Conservation (phyloP, 2,888 invertebrate genomes). For the Acanthosoma haemorrhoidale region DNA sequence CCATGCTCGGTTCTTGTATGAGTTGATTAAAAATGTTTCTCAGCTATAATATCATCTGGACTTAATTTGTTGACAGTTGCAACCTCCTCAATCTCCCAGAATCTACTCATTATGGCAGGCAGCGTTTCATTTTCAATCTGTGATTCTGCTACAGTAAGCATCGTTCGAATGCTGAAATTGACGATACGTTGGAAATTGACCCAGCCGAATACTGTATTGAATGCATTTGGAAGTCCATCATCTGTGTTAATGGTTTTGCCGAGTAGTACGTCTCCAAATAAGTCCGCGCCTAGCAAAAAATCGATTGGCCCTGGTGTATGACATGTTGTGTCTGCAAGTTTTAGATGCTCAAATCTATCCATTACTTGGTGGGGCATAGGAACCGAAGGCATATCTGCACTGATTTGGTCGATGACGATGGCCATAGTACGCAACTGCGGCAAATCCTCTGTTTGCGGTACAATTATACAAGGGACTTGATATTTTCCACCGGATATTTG, state of each 20-base stretch:
- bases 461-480: background rate
- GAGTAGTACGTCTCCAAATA: background rate
- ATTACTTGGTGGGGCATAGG: no score
- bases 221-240: background rate
- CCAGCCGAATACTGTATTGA: background rate
- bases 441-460: background rate
- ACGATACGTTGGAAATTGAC: background rate
- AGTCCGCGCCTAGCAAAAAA: background rate
- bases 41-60: background rate
- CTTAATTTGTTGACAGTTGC: background rate
- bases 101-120: background rate
- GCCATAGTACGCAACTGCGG: background rate
- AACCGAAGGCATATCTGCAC: background rate
- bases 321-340: no score
- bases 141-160: background rate
- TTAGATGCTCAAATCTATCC: no score
- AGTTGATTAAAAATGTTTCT: background rate
- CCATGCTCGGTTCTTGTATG: background rate
- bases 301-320: background rate
- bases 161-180: background rate
- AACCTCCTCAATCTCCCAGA: background rate
- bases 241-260: background rate
- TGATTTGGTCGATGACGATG: background rate
- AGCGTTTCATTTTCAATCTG: background rate
- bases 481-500: background rate